These are phyloP conservation scores for Zoanthus sociatus DNA, from an alignment of 92 coral and sea anemone species.

Conservation along the genomic window DNA sequence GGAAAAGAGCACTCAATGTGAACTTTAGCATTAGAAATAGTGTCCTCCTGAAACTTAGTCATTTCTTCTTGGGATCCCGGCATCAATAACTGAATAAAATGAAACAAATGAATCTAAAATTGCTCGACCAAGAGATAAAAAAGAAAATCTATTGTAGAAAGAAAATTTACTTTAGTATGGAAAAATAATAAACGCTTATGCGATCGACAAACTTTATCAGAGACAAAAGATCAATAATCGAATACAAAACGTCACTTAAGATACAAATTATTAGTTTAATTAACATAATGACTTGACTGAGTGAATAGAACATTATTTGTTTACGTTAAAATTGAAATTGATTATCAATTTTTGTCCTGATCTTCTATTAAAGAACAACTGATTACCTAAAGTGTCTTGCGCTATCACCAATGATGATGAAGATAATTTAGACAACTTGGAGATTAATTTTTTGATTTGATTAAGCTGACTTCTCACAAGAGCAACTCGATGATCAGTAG, in stretches of 20 bases:
- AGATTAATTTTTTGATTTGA: too few relatives aligned
- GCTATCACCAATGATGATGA: too few relatives aligned
- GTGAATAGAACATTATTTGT: too few relatives aligned
- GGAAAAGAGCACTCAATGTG: constrained; percentile 90
- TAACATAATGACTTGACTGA: too few relatives aligned
- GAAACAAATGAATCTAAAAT: not conserved
- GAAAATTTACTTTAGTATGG: not conserved
- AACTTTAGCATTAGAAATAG: constrained; percentile 76
- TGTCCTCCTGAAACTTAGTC: constrained; percentile 89
- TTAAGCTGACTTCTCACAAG: too few relatives aligned
- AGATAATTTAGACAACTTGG: too few relatives aligned
- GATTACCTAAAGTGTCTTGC: too few relatives aligned
- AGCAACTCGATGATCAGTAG: not conserved
- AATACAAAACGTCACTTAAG: too few relatives aligned
- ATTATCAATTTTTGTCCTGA: too few relatives aligned
- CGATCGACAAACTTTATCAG: not conserved
- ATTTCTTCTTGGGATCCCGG: constrained; percentile 97
- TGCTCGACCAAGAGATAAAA: not conserved
- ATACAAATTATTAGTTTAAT: too few relatives aligned
- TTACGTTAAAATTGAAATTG: too few relatives aligned
- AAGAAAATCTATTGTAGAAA: not conserved
- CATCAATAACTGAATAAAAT: constrained; percentile 75
- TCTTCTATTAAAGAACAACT: too few relatives aligned
- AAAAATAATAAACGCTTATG: not conserved
- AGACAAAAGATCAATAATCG: not conserved